Evolutionary conservation across 2,888 invertebrate species (phyloP).

Genomic region (Podabrus alpinus): DNA sequence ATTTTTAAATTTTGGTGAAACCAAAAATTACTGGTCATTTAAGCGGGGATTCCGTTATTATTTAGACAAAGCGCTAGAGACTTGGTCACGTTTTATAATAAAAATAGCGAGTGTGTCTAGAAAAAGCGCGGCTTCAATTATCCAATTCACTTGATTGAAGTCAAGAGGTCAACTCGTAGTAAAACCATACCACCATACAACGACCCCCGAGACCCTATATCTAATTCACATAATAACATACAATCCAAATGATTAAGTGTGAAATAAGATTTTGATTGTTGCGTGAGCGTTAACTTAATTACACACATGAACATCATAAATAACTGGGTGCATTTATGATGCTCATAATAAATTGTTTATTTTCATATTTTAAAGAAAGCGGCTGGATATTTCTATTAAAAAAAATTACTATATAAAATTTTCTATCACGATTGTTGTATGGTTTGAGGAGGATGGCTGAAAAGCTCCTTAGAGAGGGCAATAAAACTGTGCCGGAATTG

Average conservation of each 20-base stretch:
- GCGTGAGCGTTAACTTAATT: conserved; percentile 29
- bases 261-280: conserved; percentile 35
- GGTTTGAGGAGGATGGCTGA: neutral
- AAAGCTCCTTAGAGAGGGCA: neutral
- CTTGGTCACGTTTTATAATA: conserved; percentile 11
- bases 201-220: conserved; percentile 34
- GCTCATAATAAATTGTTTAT: neutral
- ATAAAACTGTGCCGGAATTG: neutral
- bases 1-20: no score
- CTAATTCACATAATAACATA: conserved; percentile 37
- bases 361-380: neutral
- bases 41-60: neutral
- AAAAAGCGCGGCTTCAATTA: conserved; percentile 39
- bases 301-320: conserved; percentile 10
- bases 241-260: conserved; percentile 36
- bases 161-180: conserved; percentile 34
- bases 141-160: conserved; percentile 44
- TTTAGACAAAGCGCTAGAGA: neutral
- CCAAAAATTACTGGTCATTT: no score
- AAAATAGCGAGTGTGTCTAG: neutral
- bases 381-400: neutral
- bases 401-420: neutral
- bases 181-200: conserved; percentile 32
- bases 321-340: neutral
- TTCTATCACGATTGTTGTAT: neutral